These are phyloP conservation scores for Trissolcus basalis DNA, from an alignment of 1,140 invertebrate species.

Conservation along the genomic window DNA sequence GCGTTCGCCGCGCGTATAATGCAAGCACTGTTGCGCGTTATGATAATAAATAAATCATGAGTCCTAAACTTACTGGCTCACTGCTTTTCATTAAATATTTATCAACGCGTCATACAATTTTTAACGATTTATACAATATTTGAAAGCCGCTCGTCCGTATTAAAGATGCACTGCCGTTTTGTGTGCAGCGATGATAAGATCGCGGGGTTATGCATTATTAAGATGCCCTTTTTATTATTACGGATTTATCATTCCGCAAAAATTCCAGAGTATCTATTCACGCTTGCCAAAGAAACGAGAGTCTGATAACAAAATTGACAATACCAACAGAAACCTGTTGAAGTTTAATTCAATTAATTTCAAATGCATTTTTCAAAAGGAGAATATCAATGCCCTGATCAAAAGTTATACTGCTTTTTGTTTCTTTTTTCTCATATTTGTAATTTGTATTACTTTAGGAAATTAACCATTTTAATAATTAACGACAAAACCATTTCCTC, in stretches of 20 bases:
- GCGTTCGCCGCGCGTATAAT: constrained; percentile 27
- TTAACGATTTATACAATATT: constrained; percentile 22
- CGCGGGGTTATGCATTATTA: constrained; percentile 9
- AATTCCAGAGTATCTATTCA: background rate
- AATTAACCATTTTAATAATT: too few species aligned
- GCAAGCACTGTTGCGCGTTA: constrained; percentile 43
- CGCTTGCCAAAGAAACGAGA: background rate
- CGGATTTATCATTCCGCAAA: constrained; percentile 1
- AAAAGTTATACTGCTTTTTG: too few species aligned
- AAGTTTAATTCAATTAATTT: too few species aligned
- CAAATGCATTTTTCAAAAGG: too few species aligned
- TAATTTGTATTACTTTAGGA: too few species aligned
- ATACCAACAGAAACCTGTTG: too few species aligned
- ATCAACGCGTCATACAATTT: constrained; percentile 29
- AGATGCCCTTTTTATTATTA: constrained; percentile 4
- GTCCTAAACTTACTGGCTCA: constrained; percentile 34
- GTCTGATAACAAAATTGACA: too few species aligned
- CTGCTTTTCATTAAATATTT: constrained; percentile 40
- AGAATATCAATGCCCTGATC: too few species aligned
- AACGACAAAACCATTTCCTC: too few species aligned
- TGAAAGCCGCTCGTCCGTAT: background rate
- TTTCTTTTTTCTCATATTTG: too few species aligned
- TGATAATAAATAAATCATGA: constrained; percentile 49
- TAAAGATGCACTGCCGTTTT: background rate
- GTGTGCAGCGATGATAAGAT: constrained; percentile 16